Evolutionary conservation across 2,797 vertebrate species (phyloP).

Genomic region (Paratrypauchen microcephalus): DNA sequence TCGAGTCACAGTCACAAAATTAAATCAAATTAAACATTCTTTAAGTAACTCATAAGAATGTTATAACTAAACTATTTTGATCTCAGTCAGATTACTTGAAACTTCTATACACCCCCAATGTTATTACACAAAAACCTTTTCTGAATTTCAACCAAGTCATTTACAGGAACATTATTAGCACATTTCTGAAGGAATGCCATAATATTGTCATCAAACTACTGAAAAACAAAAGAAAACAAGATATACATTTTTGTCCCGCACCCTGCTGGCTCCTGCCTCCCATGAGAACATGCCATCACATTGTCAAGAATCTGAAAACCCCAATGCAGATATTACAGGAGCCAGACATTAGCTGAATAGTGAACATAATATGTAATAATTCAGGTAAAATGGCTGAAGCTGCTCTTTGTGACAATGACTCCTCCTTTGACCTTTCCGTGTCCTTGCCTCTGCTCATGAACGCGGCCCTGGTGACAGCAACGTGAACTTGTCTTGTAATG

Average conservation of each 20-base stretch:
- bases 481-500: conserved; percentile 56
- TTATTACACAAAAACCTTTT: too few species aligned
- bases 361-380: neutral
- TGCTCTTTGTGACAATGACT: conserved; percentile 29
- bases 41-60: too few species aligned
- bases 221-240: too few species aligned
- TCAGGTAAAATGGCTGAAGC: conserved; percentile 8
- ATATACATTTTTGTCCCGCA: neutral
- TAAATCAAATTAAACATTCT: conserved; percentile 13
- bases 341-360: neutral
- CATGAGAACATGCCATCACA: neutral
- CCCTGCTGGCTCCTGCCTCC: neutral
- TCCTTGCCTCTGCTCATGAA: conserved; percentile 52
- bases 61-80: too few species aligned
- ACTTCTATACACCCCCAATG: too few species aligned
- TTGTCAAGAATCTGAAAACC: neutral
- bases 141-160: neutral
- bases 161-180: neutral
- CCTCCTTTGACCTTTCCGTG: conserved; percentile 51
- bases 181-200: neutral
- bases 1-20: conserved; percentile 21
- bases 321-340: neutral
- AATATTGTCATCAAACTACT: neutral
- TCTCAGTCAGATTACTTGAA: too few species aligned
- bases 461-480: conserved; percentile 45